Evolutionary conservation across 1,140 invertebrate genomes (phyloP).

Genomic region (Gonatopus flavifemur): DNA sequence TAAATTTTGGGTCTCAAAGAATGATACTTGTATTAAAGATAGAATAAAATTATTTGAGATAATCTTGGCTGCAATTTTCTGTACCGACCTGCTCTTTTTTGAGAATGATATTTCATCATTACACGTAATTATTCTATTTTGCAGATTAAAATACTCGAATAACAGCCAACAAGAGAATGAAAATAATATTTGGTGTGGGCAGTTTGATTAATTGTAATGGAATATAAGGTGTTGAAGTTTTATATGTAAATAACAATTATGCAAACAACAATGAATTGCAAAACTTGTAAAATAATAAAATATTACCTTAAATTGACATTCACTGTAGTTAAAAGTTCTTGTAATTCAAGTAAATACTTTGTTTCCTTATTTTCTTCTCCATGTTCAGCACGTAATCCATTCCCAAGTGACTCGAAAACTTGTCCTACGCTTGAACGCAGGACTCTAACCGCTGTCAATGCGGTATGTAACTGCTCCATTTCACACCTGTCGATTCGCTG

Average conservation of each 20-base stretch:
- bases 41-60: no score
- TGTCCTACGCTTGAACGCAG: conserved; percentile 78
- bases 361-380: conserved; percentile 75
- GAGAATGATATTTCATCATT: no score
- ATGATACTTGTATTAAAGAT: no score
- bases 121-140: no score
- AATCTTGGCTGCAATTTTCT: no score
- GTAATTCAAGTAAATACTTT: conserved; percentile 78
- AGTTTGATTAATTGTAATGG: neutral
- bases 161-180: no score
- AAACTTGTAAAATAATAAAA: neutral
- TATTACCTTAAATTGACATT: conserved; percentile 72
- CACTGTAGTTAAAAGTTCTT: conserved; percentile 74
- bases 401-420: conserved; percentile 78
- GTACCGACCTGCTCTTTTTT: no score
- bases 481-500: no score
- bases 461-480: conserved; percentile 72
- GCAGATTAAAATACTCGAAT: no score
- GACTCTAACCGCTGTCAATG: conserved; percentile 72
- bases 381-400: conserved; percentile 74
- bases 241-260: neutral
- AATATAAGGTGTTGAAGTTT: conserved; percentile 7
- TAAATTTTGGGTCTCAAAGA: no score
- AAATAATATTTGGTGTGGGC: no score
- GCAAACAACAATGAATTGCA: neutral